These are phyloP conservation scores for Echeneis naucrates DNA, from an alignment of 2,797 vertebrate species.

Conservation along the genomic window DNA sequence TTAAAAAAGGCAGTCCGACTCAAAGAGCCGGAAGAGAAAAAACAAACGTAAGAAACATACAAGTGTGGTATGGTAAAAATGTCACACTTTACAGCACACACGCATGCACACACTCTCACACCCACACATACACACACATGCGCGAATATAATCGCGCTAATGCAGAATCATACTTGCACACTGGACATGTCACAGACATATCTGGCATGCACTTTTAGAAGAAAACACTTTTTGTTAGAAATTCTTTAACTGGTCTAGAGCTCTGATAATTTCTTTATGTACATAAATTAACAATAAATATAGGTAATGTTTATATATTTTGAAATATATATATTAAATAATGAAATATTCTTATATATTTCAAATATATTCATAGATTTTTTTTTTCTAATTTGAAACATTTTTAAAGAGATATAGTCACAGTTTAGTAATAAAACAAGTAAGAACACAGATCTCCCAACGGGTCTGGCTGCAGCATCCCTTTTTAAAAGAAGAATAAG, in stretches of 20 bases:
- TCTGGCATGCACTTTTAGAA: slow-evolving; percentile 81
- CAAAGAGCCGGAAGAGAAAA: slow-evolving; percentile 72
- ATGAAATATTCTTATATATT: slow-evolving; percentile 85
- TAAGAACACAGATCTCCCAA: slow-evolving; percentile 76
- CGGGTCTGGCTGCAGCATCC: slow-evolving; percentile 80
- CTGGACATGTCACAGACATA: slow-evolving; percentile 87
- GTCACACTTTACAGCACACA: slow-evolving; percentile 64
- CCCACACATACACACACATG: slow-evolving; percentile 39
- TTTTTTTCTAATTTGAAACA: slow-evolving; percentile 82
- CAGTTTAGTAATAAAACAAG: slow-evolving; percentile 87
- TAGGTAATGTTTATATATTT: slow-evolving; percentile 83
- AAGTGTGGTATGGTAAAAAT: slow-evolving; percentile 80
- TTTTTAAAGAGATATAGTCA: slow-evolving; percentile 85
- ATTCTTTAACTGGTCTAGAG: slow-evolving; percentile 81
- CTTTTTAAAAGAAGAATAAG: slow-evolving; percentile 53
- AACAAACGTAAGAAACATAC: slow-evolving; percentile 64
- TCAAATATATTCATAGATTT: slow-evolving; percentile 86
- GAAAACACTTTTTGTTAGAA: slow-evolving; percentile 82
- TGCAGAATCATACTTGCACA: slow-evolving; percentile 76
- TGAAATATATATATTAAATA: slow-evolving; percentile 84
- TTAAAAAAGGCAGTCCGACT: slow-evolving; percentile 85
- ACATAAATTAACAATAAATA: slow-evolving; percentile 89
- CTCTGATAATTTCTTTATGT: slow-evolving; percentile 84
- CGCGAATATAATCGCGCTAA: slow-evolving; percentile 72
- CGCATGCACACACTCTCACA: slow-evolving; percentile 2